Evolutionary conservation across 2,888 invertebrate genomes (phyloP).

Genomic region (Macrophya alboannulata): DNA sequence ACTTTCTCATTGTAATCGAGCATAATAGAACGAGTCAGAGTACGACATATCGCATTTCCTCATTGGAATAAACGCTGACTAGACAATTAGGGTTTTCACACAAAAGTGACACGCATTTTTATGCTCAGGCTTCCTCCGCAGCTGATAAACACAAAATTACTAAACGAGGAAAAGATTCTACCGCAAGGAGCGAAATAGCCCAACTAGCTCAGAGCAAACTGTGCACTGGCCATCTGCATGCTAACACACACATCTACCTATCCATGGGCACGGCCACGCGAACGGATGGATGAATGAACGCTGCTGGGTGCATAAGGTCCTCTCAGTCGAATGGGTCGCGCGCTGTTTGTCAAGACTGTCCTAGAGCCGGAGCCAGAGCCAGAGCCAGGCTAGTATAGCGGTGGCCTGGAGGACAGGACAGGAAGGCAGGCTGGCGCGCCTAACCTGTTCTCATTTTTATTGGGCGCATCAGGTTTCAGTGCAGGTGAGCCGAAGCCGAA

Average conservation of each 20-base stretch:
- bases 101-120: not conserved
- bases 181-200: not conserved
- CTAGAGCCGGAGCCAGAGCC: not conserved
- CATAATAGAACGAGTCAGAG: constrained; percentile 9
- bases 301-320: constrained; percentile 4
- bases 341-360: constrained; percentile 37
- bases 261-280: not conserved
- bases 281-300: constrained; percentile 44
- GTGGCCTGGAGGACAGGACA: constrained; percentile 31
- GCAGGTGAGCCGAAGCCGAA: constrained; percentile 75
- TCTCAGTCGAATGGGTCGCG: constrained; percentile 8
- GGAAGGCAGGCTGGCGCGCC: constrained; percentile 61
- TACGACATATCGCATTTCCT: constrained; percentile 27
- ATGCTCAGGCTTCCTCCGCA: not conserved
- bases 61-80: not conserved
- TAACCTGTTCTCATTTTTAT: constrained; percentile 79
- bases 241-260: not conserved
- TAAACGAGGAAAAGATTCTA: not conserved
- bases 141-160: not conserved
- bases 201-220: not conserved
- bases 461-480: constrained; percentile 76
- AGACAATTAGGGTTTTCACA: constrained; percentile 17
- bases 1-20: constrained; percentile 15
- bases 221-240: not conserved
- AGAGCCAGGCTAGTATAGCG: not conserved